Base-by-base conservation (phyloP, 2,113 vertebrate species). In the Catharus minimus region DNA sequence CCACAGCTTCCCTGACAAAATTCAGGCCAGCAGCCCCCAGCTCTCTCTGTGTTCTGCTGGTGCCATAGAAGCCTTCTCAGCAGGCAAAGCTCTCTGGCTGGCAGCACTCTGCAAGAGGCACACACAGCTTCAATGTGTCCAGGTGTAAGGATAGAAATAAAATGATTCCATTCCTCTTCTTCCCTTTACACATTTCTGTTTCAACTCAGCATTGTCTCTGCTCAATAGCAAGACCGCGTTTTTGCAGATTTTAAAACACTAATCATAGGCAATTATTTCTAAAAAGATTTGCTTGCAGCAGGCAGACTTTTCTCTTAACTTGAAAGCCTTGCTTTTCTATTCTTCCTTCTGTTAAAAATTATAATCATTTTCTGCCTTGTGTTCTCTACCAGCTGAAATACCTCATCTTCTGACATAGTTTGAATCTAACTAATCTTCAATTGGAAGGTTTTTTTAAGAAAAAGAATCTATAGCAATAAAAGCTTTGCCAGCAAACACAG, bases 181-280 rank as follows among this genome's bases (percentile, higher is more conserved):
- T 94, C 46, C 66, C n/a, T 89, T 82, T 90, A 85, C 44, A 36
- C 72, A 80, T 88, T 95, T 93, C 89, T 95, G 67, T 94, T 95
- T 92, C 93, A 91, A 58, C 65, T 88, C 64, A 56, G 61, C 87
- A 90, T 94, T 94, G 76, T 96, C 60, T 93, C 76, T 49, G 46
- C 64, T 96, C 85, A 88, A 90, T 91, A 91, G 77, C 82, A 85
- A 91, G 91, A 64, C 55, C 79, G 89, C 7, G 13, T 88, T 95
- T 95, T 77, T 81, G 60, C 94, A 93, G 64, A 88, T 72, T 94
- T 77, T 92, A 86, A 90, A 92, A 94, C 82, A 49, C 56, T 95
- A 86, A 94, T 72, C 85, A 92, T 36, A 78, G 82, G 80, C 86
- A 84, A 92, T 92, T 93, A 76, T 95, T 93, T 80, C 86, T 79